phyloP scores from a whole-genome alignment of 2,797 vertebrate genomes.

The Sebastes iracundus region DNA sequence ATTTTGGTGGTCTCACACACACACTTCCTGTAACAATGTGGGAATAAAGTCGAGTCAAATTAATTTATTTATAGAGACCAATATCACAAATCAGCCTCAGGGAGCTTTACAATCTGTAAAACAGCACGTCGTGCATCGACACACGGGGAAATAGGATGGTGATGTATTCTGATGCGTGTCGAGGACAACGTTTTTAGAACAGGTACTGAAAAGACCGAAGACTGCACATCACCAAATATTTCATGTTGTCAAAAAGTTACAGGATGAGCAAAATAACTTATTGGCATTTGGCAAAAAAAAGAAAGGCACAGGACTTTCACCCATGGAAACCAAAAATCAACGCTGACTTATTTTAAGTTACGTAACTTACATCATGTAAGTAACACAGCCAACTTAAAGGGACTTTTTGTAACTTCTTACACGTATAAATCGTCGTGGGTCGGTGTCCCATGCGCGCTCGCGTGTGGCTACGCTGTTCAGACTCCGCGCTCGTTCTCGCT shows the following conservation, averaged over 20 bases:
- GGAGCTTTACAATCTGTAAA: neutral
- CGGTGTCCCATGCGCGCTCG: fast-evolving
- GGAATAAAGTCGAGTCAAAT: neutral
- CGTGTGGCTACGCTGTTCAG: fast-evolving
- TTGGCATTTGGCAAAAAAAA: neutral
- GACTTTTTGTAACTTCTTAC: too few species aligned
- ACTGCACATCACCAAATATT: neutral
- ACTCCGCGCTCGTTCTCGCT: too few species aligned
- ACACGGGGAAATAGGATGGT: neutral
- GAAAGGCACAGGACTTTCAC: neutral
- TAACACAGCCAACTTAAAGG: neutral
- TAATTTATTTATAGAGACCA: neutral
- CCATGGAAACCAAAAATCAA: neutral
- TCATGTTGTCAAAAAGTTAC: neutral
- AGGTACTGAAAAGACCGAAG: neutral
- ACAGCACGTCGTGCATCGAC: neutral
- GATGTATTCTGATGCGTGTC: neutral
- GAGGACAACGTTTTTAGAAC: neutral
- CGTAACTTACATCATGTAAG: neutral
- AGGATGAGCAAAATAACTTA: neutral
- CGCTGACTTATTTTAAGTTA: neutral
- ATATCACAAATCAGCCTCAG: neutral
- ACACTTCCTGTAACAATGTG: neutral
- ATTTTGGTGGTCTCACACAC: neutral
- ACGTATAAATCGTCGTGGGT: fast-evolving